Evolutionary conservation across 2,888 invertebrate genomes (phyloP), one percentile per base, ranked within the genome.

Genomic region (Lepidocyrtoides sp.): DNA sequence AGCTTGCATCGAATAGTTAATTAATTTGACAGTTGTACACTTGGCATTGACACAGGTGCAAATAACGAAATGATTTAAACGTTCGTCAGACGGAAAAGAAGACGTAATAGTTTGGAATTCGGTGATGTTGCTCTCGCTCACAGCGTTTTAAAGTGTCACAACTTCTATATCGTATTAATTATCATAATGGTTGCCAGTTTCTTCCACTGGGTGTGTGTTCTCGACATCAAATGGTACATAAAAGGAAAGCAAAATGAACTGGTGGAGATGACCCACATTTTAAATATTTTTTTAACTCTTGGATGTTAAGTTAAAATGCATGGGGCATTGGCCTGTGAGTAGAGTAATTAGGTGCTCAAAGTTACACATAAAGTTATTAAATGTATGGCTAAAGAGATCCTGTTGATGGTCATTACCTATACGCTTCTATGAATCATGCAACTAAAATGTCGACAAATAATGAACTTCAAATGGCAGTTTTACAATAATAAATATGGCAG

Each of bases 21-120:
- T 72, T 72, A 17, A 72, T 72, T 72, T 41, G 17, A 2, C 69
- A 72, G 36, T 51, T 14, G 12, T 51, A n/a, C 14, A n/a, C 12
- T 2, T n/a, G 14, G 4, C 44, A n/a, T 72, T 69, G 17, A 2
- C 69, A 69, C 69, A 17, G 20, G 41, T 44, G 7, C n/a, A 29
- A 20, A 63, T 63, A 14, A 29, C n/a, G n/a, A 63, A 63, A 63
- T 63, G 63, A 26, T 48, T 48, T 48, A 48, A 48, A 48, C 10
- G 57, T 57, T 7, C 17, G 8, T 57, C 14, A 2, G 1, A 57
- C 57, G 57, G 3, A 63, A 29, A 41, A 0, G 20, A 48, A n/a
- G n/a, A 75, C 23, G 75, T 75, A 75, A 75, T 75, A 48, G 26
- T 75, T 69, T 23, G 75, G 75, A 48, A 48, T 75, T 75, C 48